Evolutionary conservation across 2,797 vertebrate genomes (phyloP), one percentile per base, ranked within the genome.

Genomic region (Phrynocephalus forsythii): DNA sequence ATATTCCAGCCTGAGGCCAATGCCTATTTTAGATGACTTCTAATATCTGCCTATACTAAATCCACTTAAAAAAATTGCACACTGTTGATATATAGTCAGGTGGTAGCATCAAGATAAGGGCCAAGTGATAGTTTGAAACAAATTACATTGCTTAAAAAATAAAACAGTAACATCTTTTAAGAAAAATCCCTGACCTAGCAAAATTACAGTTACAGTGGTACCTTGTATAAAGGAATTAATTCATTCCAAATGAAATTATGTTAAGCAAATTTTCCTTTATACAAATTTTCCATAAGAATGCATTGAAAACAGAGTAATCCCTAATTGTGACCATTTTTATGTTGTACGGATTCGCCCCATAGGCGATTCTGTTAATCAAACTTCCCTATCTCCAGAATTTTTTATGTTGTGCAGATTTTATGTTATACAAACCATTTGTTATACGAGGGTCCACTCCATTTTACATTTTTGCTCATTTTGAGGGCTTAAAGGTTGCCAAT

Each of bases 111-210:
- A 28, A 30, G 48, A 50, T 75, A 87, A 89, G 44, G 83, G 87
- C 56, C 89, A 91, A 84, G 83, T 56, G 13, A 66, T 75, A 86
- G 13, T 28, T 83, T 48, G 79, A 91, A 88, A 38, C 79, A 80
- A 85, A 0, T 76, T 38, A 0, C 38, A 30, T 89, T 82, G 83
- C 83, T 91, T 66, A 63, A 78, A 44, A 79, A 86, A 44, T 84
- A 88, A 86, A 60, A 77, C 68, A n/a, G 67, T 66, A 68, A 56
- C 87, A 33, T 84, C 86, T 78, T 87, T 86, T 78, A 82, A 92
- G 79, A 66, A 1, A 0, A 85, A 48, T 88, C 0, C 78, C 77
- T 87, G 88, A 87, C 56, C 66, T 0, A 48, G 73, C 38, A 50
- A 78, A 83, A 89, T 79, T 88, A 22, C 28, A 8, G 72, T 60